Percentiles rank a stretch among this genome's conserved stretches.
phyloP scores from a whole-genome alignment of 1,140 invertebrate species.

The Hypothenemus hampei region DNA sequence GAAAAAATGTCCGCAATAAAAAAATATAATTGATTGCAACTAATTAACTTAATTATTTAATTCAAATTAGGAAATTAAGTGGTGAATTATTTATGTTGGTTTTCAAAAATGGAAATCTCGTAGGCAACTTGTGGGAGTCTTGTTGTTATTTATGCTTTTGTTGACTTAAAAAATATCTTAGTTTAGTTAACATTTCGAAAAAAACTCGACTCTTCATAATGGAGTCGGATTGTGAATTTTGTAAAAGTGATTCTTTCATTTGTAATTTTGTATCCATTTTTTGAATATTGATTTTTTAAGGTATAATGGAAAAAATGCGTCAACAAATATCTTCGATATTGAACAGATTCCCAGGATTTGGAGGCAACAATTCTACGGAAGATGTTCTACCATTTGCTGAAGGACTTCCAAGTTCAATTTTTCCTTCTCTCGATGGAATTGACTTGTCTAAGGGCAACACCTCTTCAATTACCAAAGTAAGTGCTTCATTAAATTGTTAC shows the following conservation, averaged over 20 bases:
- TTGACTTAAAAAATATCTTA: too few species aligned
- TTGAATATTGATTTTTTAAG: conserved; percentile 41
- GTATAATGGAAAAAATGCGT: conserved; percentile 44
- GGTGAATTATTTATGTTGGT: too few species aligned
- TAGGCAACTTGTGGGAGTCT: background rate
- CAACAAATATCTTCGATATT: conserved; percentile 45
- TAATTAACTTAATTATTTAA: too few species aligned
- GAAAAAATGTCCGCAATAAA: too few species aligned
- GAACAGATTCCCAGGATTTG: conserved; percentile 29
- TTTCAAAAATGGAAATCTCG: background rate
- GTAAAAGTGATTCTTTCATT: too few species aligned
- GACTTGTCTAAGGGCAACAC: conserved; percentile 52
- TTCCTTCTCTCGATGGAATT: conserved; percentile 37
- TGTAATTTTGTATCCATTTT: background rate
- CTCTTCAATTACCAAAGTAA: conserved; percentile 53
- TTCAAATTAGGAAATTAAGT: too few species aligned
- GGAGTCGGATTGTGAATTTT: too few species aligned
- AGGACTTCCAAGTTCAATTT: conserved; percentile 19
- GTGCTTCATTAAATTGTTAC: too few species aligned
- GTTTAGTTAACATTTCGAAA: background rate
- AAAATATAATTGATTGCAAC: too few species aligned
- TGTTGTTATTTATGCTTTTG: background rate
- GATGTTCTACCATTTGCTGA: conserved; percentile 30
- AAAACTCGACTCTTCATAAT: too few species aligned
- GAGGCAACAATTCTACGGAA: conserved; percentile 35